Evolutionary conservation across 2,888 invertebrate species (phyloP), one percentile per base, ranked within the genome.

Genomic region (Bugulina stolonifera): DNA sequence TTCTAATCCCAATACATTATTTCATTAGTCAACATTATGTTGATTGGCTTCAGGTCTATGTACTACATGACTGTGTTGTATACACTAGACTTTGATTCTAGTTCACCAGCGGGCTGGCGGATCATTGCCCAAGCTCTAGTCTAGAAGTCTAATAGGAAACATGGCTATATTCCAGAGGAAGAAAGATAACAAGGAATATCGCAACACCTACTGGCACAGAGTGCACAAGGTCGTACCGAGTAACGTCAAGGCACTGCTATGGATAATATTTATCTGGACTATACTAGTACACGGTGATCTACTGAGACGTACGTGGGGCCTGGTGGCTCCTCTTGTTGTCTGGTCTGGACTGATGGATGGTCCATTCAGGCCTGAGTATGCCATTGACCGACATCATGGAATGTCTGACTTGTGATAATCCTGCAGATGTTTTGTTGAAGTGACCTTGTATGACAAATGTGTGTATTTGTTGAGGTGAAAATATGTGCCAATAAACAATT

Each of bases 241-340:
- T n/a, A 64, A 64, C 32, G 27, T 64, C 27, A 25, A 27, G 34
- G 18, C 32, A 64, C 64, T 64, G 5, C 27, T 64, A 27, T 64
- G 64, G 64, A 22, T 64, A 2, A 32, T 64, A 22, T 64, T 64
- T 32, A 32, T 64, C 27, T 64, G 64, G 64, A 29, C 25, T 64
- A 32, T 64, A 2, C 27, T 64, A 10, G 64, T 64, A 27, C 64
- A 64, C 64, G 64, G 64, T 14, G 64, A 64, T 27, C 64, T 64
- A 2, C 64, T 64, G 64, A 27, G 64, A 32, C 34, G 34, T 5
- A 3, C 32, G 10, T 64, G 64, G 64, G 27, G 64, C 32, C 14
- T 64, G 10, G 10, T 64, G 22, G 64, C 25, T 64, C 64, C 32
- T 3, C 14, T 64, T 32, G 34, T 64, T 3, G 5, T 32, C 34